Percentiles rank a stretch among this genome's conserved stretches.
Evolutionary conservation across 2,888 invertebrate species (phyloP).

Genomic region (Patella ulyssiponensis): DNA sequence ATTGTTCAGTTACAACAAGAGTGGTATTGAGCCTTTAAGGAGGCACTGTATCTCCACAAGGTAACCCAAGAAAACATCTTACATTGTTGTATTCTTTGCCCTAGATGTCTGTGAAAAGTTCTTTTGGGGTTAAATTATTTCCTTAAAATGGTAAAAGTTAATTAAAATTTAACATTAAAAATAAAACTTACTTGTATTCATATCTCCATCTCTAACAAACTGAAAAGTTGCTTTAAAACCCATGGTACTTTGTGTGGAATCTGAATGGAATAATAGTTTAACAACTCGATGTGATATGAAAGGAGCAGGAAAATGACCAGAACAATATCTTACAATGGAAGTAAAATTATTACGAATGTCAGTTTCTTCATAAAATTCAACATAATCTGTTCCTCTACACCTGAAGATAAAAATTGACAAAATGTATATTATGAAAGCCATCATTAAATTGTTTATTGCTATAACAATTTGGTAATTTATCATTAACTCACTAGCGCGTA

Average conservation of each 20-base stretch:
- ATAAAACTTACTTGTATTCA: slow-evolving; percentile 41
- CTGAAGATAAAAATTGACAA: slow-evolving; percentile 36
- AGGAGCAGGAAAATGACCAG: slow-evolving; percentile 90
- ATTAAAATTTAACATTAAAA: background rate
- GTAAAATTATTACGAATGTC: slow-evolving; percentile 40
- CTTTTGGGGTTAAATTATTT: no score
- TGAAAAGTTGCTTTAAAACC: slow-evolving; percentile 97
- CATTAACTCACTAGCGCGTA: no score
- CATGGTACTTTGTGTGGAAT: slow-evolving; percentile 85
- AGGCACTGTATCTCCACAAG: background rate
- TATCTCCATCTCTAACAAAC: slow-evolving; percentile 79
- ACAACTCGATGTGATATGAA: slow-evolving; percentile 92
- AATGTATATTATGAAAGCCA: background rate
- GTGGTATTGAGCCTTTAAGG: no score
- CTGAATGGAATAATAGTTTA: slow-evolving; percentile 90
- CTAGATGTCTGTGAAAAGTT: background rate
- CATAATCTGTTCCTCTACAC: slow-evolving; percentile 56
- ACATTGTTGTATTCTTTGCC: background rate
- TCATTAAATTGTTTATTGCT: no score
- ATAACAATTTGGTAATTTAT: no score
- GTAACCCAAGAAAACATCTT: background rate
- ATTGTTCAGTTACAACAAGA: no score
- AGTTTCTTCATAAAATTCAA: slow-evolving; percentile 56
- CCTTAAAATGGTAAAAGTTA: no score
- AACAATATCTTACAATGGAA: slow-evolving; percentile 91